Conservation (phyloP, 2,113 vertebrate species). For the Australoheros scitulus region DNA sequence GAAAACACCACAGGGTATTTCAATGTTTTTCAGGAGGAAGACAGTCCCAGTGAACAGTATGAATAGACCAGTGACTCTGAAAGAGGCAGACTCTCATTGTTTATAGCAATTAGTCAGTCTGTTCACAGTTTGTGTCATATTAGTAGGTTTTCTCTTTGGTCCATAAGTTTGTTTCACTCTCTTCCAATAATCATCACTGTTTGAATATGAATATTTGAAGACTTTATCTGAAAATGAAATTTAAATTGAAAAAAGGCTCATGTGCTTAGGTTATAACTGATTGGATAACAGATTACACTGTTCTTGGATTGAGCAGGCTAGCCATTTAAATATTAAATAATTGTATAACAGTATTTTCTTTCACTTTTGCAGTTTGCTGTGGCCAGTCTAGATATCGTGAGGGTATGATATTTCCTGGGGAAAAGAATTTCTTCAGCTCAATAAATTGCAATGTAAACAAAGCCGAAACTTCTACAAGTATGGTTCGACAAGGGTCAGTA, state of each 20-base stretch:
- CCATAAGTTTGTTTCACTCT: background rate
- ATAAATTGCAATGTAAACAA: constrained; percentile 43
- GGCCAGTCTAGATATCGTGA: constrained; percentile 9
- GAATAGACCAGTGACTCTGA: constrained; percentile 47
- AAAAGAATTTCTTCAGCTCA: background rate
- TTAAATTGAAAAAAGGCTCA: background rate
- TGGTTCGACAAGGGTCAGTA: constrained; percentile 18
- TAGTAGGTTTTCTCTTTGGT: constrained; percentile 6
- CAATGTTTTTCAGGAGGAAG: constrained; percentile 47
- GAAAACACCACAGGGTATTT: constrained; percentile 52
- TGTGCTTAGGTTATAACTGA: background rate
- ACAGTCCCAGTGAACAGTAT: constrained; percentile 43
- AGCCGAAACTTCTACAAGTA: background rate
- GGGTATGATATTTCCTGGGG: background rate
- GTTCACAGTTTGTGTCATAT: background rate
- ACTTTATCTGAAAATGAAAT: background rate
- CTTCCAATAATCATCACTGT: background rate
- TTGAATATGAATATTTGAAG: background rate
- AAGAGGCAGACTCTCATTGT: constrained; percentile 27
- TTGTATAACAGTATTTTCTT: background rate
- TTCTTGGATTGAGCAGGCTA: background rate
- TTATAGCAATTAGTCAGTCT: constrained; percentile 31
- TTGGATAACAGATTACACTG: background rate
- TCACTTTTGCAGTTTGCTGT: background rate
- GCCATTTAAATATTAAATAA: background rate